Evolutionary conservation across 2,113 vertebrate genomes (phyloP).

Genomic region (Nibea albiflora): DNA sequence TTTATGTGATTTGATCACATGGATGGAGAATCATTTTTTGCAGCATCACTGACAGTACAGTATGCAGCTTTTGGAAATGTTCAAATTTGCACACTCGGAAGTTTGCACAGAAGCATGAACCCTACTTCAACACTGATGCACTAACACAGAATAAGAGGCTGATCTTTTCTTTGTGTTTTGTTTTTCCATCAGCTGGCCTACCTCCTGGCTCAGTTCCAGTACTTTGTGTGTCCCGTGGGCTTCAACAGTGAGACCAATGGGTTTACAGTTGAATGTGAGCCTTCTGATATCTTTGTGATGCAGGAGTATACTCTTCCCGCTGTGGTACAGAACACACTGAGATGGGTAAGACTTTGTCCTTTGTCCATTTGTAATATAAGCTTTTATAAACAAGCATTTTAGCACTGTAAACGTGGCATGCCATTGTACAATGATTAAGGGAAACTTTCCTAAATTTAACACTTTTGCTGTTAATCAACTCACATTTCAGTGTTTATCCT

Average conservation of each 20-base stretch:
- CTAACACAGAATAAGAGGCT: neutral
- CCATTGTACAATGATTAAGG: no score
- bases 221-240: slow-evolving; percentile 95
- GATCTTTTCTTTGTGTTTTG: slow-evolving; percentile 1
- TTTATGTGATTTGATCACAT: neutral
- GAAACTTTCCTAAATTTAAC: no score
- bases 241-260: slow-evolving; percentile 92
- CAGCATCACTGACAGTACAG: neutral
- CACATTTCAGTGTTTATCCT: rapidly evolving
- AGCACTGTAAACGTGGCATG: neutral
- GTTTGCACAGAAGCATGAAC: neutral
- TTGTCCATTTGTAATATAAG: neutral
- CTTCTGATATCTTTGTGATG: slow-evolving; percentile 92
- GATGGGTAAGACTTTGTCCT: slow-evolving; percentile 83
- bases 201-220: slow-evolving; percentile 91
- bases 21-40: neutral
- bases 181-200: slow-evolving; percentile 87
- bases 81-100: neutral
- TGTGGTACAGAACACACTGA: slow-evolving; percentile 82
- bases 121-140: neutral
- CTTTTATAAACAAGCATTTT: neutral
- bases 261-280: slow-evolving; percentile 93
- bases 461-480: neutral
- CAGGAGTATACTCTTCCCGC: slow-evolving; percentile 90
- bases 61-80: neutral